Percentiles rank a stretch among this genome's conserved stretches.
phyloP scores from a whole-genome alignment of 2,888 invertebrate species.

The Drosophila histrio region DNA sequence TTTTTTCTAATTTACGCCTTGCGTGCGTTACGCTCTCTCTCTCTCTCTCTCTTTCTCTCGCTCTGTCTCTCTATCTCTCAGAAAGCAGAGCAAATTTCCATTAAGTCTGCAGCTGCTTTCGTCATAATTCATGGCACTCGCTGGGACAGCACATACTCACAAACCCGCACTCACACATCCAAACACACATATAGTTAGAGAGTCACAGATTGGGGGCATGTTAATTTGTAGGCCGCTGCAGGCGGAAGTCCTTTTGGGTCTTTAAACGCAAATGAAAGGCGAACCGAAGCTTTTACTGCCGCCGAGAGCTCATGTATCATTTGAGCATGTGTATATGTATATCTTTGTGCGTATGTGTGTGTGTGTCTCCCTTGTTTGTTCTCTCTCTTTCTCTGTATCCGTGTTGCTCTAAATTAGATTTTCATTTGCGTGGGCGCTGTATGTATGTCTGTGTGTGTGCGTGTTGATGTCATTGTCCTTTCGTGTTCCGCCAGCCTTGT shows the following conservation, averaged over 20 bases:
- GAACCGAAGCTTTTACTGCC: slow-evolving; percentile 70
- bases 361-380: too few species aligned
- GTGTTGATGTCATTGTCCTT: slow-evolving; percentile 30
- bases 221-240: slow-evolving; percentile 75
- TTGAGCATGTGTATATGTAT: slow-evolving; percentile 32
- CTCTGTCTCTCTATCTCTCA: background rate
- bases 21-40: slow-evolving; percentile 33
- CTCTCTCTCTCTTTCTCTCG: background rate
- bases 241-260: slow-evolving; percentile 76
- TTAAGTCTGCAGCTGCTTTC: slow-evolving; percentile 77
- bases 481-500: background rate
- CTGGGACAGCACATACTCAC: slow-evolving; percentile 30
- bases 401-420: slow-evolving; percentile 70
- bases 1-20: slow-evolving; percentile 72
- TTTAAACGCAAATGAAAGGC: slow-evolving; percentile 77
- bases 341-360: slow-evolving; percentile 9
- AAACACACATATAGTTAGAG: slow-evolving; percentile 25
- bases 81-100: slow-evolving; percentile 60
- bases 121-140: slow-evolving; percentile 69
- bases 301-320: slow-evolving; percentile 71
- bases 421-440: slow-evolving; percentile 59
- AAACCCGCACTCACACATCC: slow-evolving; percentile 19
- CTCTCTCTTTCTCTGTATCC: slow-evolving; percentile 29
- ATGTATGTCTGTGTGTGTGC: background rate
- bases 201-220: slow-evolving; percentile 66